phyloP scores from a whole-genome alignment of 2,888 invertebrate species.

The Plebejus anna region DNA sequence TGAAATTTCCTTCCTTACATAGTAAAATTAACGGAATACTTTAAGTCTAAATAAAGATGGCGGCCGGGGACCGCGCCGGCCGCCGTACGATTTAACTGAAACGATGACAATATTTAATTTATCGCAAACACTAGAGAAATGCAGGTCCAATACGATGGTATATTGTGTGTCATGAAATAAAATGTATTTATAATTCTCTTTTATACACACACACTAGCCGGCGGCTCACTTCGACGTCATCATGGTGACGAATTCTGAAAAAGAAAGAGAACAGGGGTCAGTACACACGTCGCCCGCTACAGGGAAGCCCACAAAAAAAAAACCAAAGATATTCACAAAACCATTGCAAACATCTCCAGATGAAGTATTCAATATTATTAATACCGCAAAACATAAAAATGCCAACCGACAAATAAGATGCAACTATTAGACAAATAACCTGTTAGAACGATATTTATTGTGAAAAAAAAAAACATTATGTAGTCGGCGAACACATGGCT shows the following conservation, averaged over 20 bases:
- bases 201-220: constrained; percentile 82
- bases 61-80: constrained; percentile 39
- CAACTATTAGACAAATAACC: constrained; percentile 60
- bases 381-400: constrained; percentile 53
- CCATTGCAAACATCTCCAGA: constrained; percentile 52
- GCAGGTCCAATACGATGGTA: constrained; percentile 81
- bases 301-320: not conserved
- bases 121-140: constrained; percentile 82
- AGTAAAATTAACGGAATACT: constrained; percentile 79
- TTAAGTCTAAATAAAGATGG: constrained; percentile 72
- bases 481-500: constrained; percentile 46
- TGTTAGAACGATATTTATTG: constrained; percentile 53
- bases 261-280: constrained; percentile 53
- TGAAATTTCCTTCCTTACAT: constrained; percentile 67
- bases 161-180: constrained; percentile 81
- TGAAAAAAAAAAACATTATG: constrained; percentile 43
- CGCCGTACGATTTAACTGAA: constrained; percentile 66
- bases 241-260: constrained; percentile 98
- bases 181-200: constrained; percentile 82
- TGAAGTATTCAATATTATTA: constrained; percentile 38
- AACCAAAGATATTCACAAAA: constrained; percentile 31
- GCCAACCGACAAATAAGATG: constrained; percentile 63
- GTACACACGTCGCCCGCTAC: constrained; percentile 30
- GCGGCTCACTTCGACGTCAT: constrained; percentile 98
- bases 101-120: constrained; percentile 78